Evolutionary conservation across 2,797 vertebrate genomes (phyloP).

Genomic region (Lacerta agilis): DNA sequence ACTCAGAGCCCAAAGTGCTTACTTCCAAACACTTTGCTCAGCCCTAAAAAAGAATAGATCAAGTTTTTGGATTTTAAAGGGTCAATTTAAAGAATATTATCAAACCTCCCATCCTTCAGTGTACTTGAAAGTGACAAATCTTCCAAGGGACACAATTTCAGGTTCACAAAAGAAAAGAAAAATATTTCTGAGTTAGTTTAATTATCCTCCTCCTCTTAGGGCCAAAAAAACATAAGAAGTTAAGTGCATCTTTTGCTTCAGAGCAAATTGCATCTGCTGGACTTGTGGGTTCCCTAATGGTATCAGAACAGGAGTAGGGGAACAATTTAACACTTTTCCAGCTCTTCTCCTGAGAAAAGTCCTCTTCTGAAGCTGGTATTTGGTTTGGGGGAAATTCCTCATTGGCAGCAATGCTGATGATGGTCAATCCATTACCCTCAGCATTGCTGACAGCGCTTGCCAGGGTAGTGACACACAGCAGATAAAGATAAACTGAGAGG

Average conservation of each 20-base stretch:
- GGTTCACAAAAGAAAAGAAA: not conserved
- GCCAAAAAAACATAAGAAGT: not conserved
- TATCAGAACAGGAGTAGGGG: not conserved
- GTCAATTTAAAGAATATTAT: too few species aligned
- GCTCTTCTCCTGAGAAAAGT: not conserved
- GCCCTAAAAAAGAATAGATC: too few species aligned
- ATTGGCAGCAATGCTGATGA: not conserved
- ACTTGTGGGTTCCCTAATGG: not conserved
- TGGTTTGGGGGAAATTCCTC: not conserved
- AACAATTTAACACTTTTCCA: not conserved
- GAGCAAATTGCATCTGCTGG: not conserved
- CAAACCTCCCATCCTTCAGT: too few species aligned
- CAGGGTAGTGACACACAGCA: not conserved
- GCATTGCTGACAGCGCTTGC: not conserved
- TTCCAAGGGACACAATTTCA: too few species aligned
- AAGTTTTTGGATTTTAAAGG: too few species aligned
- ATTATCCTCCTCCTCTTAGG: not conserved
- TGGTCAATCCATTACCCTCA: not conserved
- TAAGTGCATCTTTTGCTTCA: not conserved
- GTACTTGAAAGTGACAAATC: too few species aligned
- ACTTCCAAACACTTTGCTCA: not conserved
- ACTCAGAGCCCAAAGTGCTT: too few species aligned
- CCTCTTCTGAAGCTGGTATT: not conserved
- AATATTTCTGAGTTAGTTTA: not conserved
- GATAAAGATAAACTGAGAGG: not conserved